These are phyloP conservation scores for Pyrgilauda ruficollis DNA, from an alignment of 2,113 vertebrate species.

Conservation along the genomic window DNA sequence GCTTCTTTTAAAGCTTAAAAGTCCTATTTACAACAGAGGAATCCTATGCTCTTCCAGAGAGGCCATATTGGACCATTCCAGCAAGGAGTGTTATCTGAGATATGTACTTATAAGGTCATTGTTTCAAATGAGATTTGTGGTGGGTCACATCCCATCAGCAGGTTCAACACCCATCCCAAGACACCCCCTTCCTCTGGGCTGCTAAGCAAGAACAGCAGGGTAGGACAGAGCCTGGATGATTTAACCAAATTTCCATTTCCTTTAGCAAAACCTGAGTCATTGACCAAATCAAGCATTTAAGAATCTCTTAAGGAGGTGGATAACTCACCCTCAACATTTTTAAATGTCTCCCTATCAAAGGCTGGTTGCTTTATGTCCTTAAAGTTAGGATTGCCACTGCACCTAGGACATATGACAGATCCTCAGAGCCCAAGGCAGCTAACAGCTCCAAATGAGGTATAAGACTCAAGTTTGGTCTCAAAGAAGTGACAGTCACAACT, in stretches of 20 bases:
- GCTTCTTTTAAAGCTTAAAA: neutral
- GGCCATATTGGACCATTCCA: neutral
- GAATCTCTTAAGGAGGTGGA: neutral
- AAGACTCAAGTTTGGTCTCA: neutral
- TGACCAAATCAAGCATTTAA: neutral
- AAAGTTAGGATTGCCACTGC: neutral
- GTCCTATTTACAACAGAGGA: neutral
- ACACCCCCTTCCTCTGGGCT: neutral
- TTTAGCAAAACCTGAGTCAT: neutral
- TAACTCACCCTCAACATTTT: neutral
- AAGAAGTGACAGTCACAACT: neutral
- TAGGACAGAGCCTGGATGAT: accelerated
- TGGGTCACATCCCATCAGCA: neutral
- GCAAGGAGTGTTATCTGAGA: neutral
- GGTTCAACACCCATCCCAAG: neutral
- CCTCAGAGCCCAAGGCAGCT: neutral
- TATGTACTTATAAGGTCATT: neutral
- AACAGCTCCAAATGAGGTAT: conserved; percentile 16
- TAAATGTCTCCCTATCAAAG: neutral
- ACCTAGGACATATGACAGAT: neutral
- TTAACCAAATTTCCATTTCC: neutral
- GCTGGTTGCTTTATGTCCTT: neutral
- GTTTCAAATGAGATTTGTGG: neutral
- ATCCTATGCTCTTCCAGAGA: neutral
- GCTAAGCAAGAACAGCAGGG: neutral